phyloP scores from a whole-genome alignment of 2,113 vertebrate species.

The Neomonachus schauinslandi region DNA sequence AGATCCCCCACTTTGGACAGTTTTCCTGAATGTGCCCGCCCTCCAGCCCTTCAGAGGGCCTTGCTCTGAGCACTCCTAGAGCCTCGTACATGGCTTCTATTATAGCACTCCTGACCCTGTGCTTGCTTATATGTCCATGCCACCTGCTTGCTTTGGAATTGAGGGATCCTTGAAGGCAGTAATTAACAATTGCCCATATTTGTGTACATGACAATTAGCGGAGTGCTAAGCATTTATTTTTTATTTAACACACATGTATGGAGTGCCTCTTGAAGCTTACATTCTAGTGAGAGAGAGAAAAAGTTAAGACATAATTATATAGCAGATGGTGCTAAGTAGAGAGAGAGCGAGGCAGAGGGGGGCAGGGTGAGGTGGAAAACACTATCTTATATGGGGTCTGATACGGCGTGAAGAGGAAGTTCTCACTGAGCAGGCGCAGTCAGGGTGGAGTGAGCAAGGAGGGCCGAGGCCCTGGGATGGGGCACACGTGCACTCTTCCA shows the following conservation, averaged over 20 bases:
- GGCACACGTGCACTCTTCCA: background rate
- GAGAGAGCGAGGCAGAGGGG: background rate
- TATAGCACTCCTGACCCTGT: background rate
- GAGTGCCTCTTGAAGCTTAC: background rate
- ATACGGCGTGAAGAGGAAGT: background rate
- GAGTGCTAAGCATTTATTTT: background rate
- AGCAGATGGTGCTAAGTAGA: background rate
- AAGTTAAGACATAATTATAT: background rate
- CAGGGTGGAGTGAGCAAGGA: too few species aligned
- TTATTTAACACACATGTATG: background rate
- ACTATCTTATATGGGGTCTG: accelerated
- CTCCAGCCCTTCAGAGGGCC: background rate
- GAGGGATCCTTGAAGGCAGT: background rate
- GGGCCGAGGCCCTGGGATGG: background rate
- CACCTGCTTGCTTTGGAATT: background rate
- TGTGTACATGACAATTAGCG: background rate
- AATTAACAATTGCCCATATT: background rate
- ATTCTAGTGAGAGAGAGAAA: background rate
- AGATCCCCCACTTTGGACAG: background rate
- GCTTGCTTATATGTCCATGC: background rate
- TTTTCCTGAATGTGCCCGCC: background rate
- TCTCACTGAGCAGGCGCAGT: background rate
- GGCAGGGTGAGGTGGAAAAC: background rate
- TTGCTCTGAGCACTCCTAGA: background rate
- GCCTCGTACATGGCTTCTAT: accelerated